Evolutionary conservation across 2,797 vertebrate species (phyloP).

Genomic region (Balearica regulorum): DNA sequence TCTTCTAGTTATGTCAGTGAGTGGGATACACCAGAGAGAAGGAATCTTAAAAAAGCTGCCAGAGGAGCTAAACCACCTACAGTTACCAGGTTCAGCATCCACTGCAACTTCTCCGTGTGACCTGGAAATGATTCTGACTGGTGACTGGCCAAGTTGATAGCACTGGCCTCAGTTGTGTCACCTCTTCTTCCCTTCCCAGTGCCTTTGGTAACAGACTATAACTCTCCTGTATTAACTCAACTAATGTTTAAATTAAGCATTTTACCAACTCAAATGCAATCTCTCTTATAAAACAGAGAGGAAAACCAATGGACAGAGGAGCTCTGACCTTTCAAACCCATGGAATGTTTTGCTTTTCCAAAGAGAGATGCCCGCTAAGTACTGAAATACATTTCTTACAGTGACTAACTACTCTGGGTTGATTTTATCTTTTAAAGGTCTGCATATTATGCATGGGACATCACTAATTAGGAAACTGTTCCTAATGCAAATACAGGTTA

Average conservation of each 20-base stretch:
- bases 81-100: neutral
- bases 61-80: neutral
- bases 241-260: neutral
- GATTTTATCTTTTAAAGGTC: neutral
- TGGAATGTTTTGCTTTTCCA: neutral
- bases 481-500: neutral
- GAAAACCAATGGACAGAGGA: neutral
- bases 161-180: fast-evolving
- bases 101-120: neutral
- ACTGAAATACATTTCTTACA: neutral
- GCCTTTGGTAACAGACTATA: neutral
- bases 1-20: neutral
- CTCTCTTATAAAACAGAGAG: neutral
- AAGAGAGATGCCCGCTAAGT: neutral
- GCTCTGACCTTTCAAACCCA: neutral
- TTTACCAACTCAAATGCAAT: neutral
- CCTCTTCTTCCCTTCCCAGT: fast-evolving
- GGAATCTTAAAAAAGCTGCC: neutral
- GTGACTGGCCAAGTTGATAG: neutral
- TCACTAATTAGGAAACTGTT: neutral
- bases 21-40: neutral
- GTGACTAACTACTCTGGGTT: neutral
- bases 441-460: neutral
- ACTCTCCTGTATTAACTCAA: neutral
- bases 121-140: neutral